phyloP scores from a whole-genome alignment of 2,888 invertebrate species.

The Sylvicola cinctus region DNA sequence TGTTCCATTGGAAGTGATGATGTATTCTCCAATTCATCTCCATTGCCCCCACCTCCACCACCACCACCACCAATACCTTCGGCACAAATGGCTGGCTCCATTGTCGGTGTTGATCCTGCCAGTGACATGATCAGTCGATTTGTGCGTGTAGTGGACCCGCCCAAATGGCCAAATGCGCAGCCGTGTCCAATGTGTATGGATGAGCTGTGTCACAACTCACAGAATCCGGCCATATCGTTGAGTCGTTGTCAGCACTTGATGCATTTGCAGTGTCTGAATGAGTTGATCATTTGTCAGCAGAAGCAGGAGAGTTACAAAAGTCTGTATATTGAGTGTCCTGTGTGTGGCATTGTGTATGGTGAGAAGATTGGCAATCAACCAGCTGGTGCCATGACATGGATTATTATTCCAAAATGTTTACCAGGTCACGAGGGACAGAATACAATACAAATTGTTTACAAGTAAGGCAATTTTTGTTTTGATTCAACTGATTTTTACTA shows the following conservation, averaged over 20 bases:
- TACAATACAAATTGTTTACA: conserved; percentile 67
- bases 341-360: conserved; percentile 69
- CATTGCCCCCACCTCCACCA: conserved; percentile 13
- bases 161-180: conserved; percentile 45
- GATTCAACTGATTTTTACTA: not conserved
- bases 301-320: conserved; percentile 29
- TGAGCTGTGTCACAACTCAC: conserved; percentile 26
- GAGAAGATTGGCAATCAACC: conserved; percentile 65
- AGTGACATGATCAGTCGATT: conserved; percentile 42
- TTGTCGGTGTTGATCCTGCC: conserved; percentile 28
- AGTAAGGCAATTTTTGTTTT: conserved; percentile 28
- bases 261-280: conserved; percentile 60
- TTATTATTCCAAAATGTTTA: conserved; percentile 41
- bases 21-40: conserved; percentile 31
- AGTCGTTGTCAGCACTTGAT: conserved; percentile 59
- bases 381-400: conserved; percentile 65
- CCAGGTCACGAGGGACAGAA: conserved; percentile 41
- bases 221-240: conserved; percentile 39
- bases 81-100: conserved; percentile 23
- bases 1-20: conserved; percentile 54
- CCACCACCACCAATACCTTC: conserved; percentile 16
- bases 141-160: conserved; percentile 42
- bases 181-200: conserved; percentile 51
- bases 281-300: conserved; percentile 45
- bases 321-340: conserved; percentile 66